A percentile compares a stretch with the other conserved stretches of the same genome.
phyloP scores from a whole-genome alignment of 1,140 invertebrate species.

The Sipha flava region DNA sequence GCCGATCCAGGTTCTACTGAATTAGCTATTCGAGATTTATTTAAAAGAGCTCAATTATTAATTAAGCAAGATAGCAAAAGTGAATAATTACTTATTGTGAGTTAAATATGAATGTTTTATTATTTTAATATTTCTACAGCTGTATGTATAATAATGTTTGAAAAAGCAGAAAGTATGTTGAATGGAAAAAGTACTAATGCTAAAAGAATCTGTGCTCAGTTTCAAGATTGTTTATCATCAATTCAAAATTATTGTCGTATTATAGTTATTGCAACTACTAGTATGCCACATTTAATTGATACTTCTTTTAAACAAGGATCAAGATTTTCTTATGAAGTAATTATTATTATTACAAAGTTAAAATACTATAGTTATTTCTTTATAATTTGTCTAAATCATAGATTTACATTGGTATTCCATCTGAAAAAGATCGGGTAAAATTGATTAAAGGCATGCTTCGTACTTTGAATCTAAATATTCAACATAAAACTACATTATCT shows the following conservation, averaged over 20 bases:
- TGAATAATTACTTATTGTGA: slow-evolving; percentile 5
- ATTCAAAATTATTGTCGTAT: slow-evolving; percentile 25
- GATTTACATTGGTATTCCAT: slow-evolving; percentile 60
- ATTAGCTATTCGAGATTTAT: slow-evolving; percentile 42
- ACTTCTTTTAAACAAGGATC: slow-evolving; percentile 42
- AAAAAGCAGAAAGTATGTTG: slow-evolving; percentile 36
- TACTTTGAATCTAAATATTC: slow-evolving; percentile 25
- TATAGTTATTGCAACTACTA: slow-evolving; percentile 44
- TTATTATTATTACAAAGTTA: neutral
- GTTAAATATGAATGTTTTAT: slow-evolving; percentile 25
- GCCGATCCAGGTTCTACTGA: slow-evolving; percentile 46
- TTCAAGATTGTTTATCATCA: slow-evolving; percentile 18
- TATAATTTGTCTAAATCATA: slow-evolving; percentile 44
- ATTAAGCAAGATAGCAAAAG: slow-evolving; percentile 36
- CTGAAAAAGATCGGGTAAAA: slow-evolving; percentile 53
- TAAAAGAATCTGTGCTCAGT: slow-evolving; percentile 19
- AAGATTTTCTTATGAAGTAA: slow-evolving; percentile 43
- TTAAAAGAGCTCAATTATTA: slow-evolving; percentile 42
- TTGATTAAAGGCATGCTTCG: slow-evolving; percentile 40
- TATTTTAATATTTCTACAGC: slow-evolving; percentile 14
- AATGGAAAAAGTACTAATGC: neutral
- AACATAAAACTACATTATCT: slow-evolving; percentile 34
- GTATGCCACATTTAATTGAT: slow-evolving; percentile 42
- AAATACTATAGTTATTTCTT: neutral
- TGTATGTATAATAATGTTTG: slow-evolving; percentile 35